Evolutionary conservation across 2,113 vertebrate species (phyloP).

Genomic region (Calcarius ornatus): DNA sequence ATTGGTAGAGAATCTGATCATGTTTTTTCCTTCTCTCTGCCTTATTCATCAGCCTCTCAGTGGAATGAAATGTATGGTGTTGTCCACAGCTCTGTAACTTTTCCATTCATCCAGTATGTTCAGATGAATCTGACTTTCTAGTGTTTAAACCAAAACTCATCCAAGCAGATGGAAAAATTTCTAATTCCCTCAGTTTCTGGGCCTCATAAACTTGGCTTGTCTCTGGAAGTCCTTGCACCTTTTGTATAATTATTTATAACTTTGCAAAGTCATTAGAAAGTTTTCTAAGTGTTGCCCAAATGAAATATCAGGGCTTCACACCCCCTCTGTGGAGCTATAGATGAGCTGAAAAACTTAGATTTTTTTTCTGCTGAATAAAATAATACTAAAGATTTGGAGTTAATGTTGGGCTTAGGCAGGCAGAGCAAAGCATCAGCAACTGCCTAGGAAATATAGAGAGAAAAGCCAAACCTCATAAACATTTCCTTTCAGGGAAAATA

Average conservation of each 20-base stretch:
- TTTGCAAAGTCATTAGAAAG: neutral
- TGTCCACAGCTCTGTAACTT: neutral
- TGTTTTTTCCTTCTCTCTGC: neutral
- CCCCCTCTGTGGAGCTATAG: neutral
- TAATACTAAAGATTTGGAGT: neutral
- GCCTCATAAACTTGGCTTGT: conserved; percentile 1
- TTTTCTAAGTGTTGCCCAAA: neutral
- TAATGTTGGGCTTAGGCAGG: neutral
- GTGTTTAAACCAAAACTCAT: neutral
- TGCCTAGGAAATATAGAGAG: conserved; percentile 15
- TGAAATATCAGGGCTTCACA: neutral
- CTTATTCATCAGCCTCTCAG: neutral
- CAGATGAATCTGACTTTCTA: neutral
- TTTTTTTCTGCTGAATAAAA: neutral
- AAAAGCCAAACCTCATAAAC: conserved; percentile 53
- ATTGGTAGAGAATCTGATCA: neutral
- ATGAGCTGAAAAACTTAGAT: neutral
- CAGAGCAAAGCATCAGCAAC: neutral
- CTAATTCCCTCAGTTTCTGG: neutral
- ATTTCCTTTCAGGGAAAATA: conserved; percentile 57
- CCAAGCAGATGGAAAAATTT: conserved; percentile 23
- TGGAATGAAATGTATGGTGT: neutral
- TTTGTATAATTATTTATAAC: neutral
- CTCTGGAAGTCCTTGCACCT: neutral
- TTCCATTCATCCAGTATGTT: neutral